Evolutionary conservation across 2,888 invertebrate genomes (phyloP).

Genomic region (Hirtodrosophila histrioides): DNA sequence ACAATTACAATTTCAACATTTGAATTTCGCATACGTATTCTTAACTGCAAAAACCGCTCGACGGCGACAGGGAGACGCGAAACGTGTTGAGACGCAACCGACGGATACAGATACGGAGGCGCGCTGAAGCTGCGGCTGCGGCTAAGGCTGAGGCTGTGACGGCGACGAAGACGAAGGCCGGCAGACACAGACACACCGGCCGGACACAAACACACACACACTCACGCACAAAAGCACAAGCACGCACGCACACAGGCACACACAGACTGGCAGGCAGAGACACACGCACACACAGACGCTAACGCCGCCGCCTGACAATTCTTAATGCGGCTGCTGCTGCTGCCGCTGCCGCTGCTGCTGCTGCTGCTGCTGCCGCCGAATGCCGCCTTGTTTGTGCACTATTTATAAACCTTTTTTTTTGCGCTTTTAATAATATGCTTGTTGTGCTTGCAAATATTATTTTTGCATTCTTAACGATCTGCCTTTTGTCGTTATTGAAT

Average conservation of each 20-base stretch:
- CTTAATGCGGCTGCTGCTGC: slow-evolving; percentile 54
- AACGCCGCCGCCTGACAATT: slow-evolving; percentile 68
- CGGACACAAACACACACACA: slow-evolving; percentile 38
- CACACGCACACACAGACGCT: slow-evolving; percentile 34
- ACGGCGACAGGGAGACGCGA: slow-evolving; percentile 29
- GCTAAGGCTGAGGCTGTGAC: slow-evolving; percentile 23
- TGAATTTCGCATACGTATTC: slow-evolving; percentile 57
- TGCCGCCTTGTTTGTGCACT: slow-evolving; percentile 71
- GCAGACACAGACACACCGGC: slow-evolving; percentile 46
- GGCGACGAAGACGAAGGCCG: slow-evolving; percentile 42
- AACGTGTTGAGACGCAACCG: slow-evolving; percentile 25
- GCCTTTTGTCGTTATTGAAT: slow-evolving; percentile 61
- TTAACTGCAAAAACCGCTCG: slow-evolving; percentile 47
- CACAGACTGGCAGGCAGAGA: slow-evolving; percentile 25
- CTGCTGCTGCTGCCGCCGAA: slow-evolving; percentile 20
- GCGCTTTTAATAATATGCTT: slow-evolving; percentile 43
- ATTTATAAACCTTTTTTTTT: slow-evolving; percentile 67
- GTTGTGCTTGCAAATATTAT: slow-evolving; percentile 51
- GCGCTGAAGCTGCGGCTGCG: slow-evolving; percentile 3
- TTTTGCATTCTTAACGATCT: slow-evolving; percentile 52
- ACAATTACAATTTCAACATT: slow-evolving; percentile 54
- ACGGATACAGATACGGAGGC: slow-evolving; percentile 32
- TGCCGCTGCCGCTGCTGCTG: slow-evolving; percentile 41
- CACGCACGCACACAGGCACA: slow-evolving; percentile 23
- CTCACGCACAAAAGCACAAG: slow-evolving; percentile 23